These are phyloP conservation scores for Labeo calbasu DNA, from an alignment of 2,797 vertebrate genomes.

Conservation along the genomic window DNA sequence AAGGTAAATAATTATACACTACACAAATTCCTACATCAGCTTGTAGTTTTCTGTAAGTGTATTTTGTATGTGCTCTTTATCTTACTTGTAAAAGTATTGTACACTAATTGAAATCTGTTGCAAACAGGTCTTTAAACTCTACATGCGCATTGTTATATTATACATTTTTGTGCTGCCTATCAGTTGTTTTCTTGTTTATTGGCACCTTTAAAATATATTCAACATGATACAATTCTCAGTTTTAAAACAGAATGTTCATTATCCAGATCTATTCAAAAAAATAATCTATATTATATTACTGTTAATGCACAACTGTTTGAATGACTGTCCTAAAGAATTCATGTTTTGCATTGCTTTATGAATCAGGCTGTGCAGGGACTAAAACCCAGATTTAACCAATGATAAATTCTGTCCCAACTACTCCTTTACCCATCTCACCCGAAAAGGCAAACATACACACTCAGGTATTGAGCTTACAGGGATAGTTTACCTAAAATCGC, in stretches of 20 bases:
- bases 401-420: neutral
- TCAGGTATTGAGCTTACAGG: neutral
- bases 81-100: constrained; percentile 9
- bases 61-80: constrained; percentile 22
- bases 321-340: neutral
- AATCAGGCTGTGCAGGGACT: neutral
- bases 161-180: neutral
- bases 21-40: neutral
- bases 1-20: neutral
- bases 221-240: neutral
- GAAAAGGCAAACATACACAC: neutral
- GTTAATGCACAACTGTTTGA: neutral
- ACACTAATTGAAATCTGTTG: constrained; percentile 15
- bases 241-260: neutral
- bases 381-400: neutral
- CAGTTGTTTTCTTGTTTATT: neutral
- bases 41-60: constrained; percentile 22
- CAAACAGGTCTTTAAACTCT: neutral
- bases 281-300: neutral
- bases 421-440: neutral
- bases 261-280: neutral
- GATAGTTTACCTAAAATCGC: neutral
- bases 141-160: neutral
- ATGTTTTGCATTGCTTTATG: neutral
- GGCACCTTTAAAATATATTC: neutral